phyloP scores from a whole-genome alignment of 2,797 vertebrate species.

The Luscinia megarhynchos region DNA sequence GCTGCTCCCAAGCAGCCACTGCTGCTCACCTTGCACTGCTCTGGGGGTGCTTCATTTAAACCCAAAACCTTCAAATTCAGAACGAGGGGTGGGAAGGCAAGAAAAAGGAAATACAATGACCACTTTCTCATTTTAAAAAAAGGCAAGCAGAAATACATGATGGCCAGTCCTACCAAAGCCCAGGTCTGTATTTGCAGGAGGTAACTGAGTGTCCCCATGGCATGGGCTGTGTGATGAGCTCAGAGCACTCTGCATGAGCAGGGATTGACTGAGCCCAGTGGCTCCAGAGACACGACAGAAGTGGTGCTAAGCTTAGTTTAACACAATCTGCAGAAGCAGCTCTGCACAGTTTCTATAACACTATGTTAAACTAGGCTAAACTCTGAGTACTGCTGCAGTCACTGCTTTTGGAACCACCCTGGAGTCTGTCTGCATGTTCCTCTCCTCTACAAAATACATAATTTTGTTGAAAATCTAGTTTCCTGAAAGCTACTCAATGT shows the following conservation, averaged over 20 bases:
- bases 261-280: not conserved
- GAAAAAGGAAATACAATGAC: not conserved
- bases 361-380: conserved; percentile 69
- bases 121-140: not conserved
- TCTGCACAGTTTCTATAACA: conserved; percentile 68
- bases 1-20: not conserved
- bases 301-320: conserved; percentile 62
- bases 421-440: conserved; percentile 70
- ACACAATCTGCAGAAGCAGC: conserved; percentile 63
- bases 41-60: not conserved
- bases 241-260: conserved; percentile 17
- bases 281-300: conserved; percentile 34
- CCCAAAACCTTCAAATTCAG: no score
- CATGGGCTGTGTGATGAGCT: not conserved
- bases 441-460: conserved; percentile 59
- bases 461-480: conserved; percentile 69
- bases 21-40: not conserved
- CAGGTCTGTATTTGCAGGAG: not conserved
- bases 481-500: conserved; percentile 26
- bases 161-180: not conserved
- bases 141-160: not conserved
- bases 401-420: conserved; percentile 64
- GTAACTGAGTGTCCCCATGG: not conserved
- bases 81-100: not conserved
- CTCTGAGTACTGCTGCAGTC: conserved; percentile 64